Percentiles rank a stretch among this genome's conserved stretches.
phyloP scores from a whole-genome alignment of 2,888 invertebrate genomes.

The Xestia sexstrigata region DNA sequence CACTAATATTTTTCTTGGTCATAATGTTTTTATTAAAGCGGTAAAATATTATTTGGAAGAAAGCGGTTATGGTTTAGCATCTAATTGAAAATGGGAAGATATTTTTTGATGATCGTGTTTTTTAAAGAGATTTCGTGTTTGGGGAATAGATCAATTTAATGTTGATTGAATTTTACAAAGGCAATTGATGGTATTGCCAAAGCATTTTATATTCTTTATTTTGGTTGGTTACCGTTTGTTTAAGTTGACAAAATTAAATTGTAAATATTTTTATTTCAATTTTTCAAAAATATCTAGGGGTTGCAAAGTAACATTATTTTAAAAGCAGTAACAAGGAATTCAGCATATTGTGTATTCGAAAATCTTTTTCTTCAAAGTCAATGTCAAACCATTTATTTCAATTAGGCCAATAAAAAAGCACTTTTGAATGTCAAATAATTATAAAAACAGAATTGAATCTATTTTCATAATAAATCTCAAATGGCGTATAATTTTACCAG shows the following conservation, averaged over 20 bases:
- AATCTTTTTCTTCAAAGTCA: not conserved
- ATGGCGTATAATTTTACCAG: not conserved
- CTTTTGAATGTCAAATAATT: not conserved
- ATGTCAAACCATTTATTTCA: not conserved
- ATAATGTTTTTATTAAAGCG: conserved; percentile 64
- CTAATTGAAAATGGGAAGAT: conserved; percentile 39
- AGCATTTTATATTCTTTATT: not conserved
- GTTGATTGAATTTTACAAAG: not conserved
- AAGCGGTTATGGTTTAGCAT: conserved; percentile 40
- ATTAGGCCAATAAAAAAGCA: not conserved
- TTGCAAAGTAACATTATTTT: not conserved
- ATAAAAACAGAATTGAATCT: not conserved
- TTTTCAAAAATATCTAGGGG: too few relatives aligned
- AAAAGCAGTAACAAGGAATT: not conserved
- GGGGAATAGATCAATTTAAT: conserved; percentile 26
- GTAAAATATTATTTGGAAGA: conserved; percentile 56
- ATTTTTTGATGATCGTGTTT: conserved; percentile 35
- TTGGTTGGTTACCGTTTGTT: too few relatives aligned
- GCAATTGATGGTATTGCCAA: not conserved
- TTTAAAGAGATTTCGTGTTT: conserved; percentile 17
- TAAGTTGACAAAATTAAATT: too few relatives aligned
- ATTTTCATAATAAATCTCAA: not conserved
- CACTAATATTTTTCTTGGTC: conserved; percentile 55
- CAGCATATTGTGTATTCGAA: not conserved
- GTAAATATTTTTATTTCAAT: too few relatives aligned